Conservation (phyloP, 1,140 invertebrate species). For the Anoplophora glabripennis region DNA sequence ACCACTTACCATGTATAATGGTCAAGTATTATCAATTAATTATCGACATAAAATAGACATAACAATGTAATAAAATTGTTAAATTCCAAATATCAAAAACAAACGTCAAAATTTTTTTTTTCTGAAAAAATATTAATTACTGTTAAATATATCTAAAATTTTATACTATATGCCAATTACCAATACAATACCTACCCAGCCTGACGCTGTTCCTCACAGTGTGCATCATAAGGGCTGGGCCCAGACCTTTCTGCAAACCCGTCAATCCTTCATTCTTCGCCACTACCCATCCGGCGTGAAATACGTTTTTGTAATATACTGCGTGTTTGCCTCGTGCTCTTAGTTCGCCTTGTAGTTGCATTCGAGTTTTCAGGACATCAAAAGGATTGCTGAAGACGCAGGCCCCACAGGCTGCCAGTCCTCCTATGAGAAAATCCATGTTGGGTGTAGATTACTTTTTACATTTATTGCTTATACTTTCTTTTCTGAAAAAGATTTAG, state of each 20-base stretch:
- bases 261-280: slow-evolving; percentile 58
- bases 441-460: too few relatives aligned
- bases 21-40: slow-evolving; percentile 62
- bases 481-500: too few relatives aligned
- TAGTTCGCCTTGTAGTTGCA: slow-evolving; percentile 88
- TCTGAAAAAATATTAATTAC: too few relatives aligned
- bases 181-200: slow-evolving; percentile 34
- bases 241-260: slow-evolving; percentile 84
- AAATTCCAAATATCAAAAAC: too few relatives aligned
- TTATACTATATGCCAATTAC: too few relatives aligned
- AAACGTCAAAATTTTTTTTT: too few relatives aligned
- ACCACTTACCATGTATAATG: slow-evolving; percentile 86
- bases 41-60: slow-evolving; percentile 71
- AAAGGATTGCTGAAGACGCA: slow-evolving; percentile 63
- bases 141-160: too few relatives aligned
- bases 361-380: slow-evolving; percentile 83
- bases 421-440: slow-evolving; percentile 46
- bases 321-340: slow-evolving; percentile 61
- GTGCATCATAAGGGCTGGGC: slow-evolving; percentile 60
- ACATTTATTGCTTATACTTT: too few relatives aligned
- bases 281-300: slow-evolving; percentile 53
- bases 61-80: slow-evolving; percentile 54
- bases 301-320: slow-evolving; percentile 48
- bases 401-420: slow-evolving; percentile 41
- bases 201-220: slow-evolving; percentile 35